phyloP scores from a whole-genome alignment of 2,888 invertebrate species.

The Megalurothrips usitatus region DNA sequence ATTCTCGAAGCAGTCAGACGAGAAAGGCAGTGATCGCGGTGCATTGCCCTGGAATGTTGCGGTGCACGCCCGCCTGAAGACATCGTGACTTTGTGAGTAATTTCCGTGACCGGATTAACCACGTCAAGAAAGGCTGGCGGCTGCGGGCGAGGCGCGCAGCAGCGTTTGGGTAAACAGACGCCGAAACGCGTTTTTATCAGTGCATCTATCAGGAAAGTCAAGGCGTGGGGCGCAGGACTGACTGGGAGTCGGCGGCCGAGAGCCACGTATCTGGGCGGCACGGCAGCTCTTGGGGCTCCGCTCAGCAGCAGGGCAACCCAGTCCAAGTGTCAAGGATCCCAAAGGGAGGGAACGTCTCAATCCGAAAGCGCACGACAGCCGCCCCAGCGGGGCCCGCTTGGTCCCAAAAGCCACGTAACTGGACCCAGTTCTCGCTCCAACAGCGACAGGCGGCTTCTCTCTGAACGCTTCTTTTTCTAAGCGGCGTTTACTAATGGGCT shows the following conservation, averaged over 20 bases:
- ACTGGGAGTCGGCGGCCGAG: too few relatives aligned
- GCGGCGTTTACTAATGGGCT: background rate
- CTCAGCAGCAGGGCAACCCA: too few relatives aligned
- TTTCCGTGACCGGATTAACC: constrained; percentile 22
- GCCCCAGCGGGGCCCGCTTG: background rate
- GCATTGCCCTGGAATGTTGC: too few relatives aligned
- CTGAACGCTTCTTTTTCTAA: background rate
- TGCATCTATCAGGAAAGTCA: background rate
- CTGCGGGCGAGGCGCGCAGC: background rate
- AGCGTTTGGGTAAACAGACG: constrained; percentile 11
- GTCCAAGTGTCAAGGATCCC: background rate
- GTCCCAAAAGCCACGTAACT: too few relatives aligned
- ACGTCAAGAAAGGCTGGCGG: background rate
- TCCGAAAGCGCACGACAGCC: background rate
- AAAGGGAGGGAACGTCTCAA: constrained; percentile 7
- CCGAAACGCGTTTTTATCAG: background rate
- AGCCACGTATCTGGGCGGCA: too few relatives aligned
- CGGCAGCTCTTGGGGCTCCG: too few relatives aligned
- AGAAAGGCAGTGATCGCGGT: too few relatives aligned
- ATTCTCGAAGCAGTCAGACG: too few relatives aligned
- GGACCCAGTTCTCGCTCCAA: too few relatives aligned
- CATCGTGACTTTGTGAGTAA: background rate
- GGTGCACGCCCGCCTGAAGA: too few relatives aligned
- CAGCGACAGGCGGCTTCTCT: too few relatives aligned
- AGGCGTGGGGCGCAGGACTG: too few relatives aligned